Base-by-base conservation (phyloP, 2,113 vertebrate species). In the Oncorhynchus kisutch region DNA sequence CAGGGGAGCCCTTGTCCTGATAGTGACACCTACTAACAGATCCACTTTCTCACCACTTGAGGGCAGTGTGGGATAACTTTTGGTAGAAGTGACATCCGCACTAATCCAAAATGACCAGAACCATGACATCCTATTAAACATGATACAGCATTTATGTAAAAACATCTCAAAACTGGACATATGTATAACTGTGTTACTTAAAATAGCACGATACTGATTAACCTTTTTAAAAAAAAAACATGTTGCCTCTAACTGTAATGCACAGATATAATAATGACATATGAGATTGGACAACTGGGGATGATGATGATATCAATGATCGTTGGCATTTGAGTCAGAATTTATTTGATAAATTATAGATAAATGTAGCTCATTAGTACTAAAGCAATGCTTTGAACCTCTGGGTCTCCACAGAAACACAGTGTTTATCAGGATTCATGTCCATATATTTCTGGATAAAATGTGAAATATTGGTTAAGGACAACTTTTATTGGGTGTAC, bases 71-170 rank as follows among this genome's bases (percentile, higher is more conserved):
- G 82, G 65, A 82, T 83, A 90, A 72, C 76, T 22, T 73, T 86
- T 71, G 51, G 70, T 20, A 67, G 27, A 1, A 39, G 20, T 68
- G 81, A 34, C 20, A 64, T 81, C 71, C 62, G 22, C 70, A 71
- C 29, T 87, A 86, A 90, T 87, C 82, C 88, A 90, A 88, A 87
- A 86, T 91, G 87, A 89, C 88, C 88, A 78, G 8, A 76, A 69
- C 87, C 85, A 85, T 91, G 87, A 89, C 87, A 90, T 90, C 87
- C 84, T 78, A 70, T 92, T 88, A 88, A 69, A 82, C 72, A 85
- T 79, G 72, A 85, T 87, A 81, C 82, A 78, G 80, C 82, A 79
- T 88, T 88, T 83, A 82, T 87, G 80, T 67, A 81, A 86, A 86
- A 86, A 86, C 69, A 66, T 74, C 60, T 72, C 79, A 77, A 85